Conservation (phyloP, 1,140 invertebrate species). For the Radopholus similis region DNA sequence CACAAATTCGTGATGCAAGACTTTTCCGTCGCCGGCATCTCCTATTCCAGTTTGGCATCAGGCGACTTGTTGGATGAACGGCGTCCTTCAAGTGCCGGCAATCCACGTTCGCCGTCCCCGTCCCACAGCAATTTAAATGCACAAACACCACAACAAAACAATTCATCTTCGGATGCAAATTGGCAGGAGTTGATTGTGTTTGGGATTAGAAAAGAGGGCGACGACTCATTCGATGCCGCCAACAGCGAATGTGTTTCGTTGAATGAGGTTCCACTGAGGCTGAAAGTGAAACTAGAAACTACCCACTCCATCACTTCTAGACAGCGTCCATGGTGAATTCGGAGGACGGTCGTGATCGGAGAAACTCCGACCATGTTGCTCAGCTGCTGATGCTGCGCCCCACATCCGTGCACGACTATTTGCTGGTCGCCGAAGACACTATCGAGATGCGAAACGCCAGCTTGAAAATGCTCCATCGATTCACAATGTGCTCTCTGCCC, state of each 20-base stretch:
- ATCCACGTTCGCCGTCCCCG: too few species aligned
- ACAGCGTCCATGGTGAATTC: conserved; percentile 2
- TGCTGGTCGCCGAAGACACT: conserved; percentile 32
- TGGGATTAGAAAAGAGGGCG: conserved; percentile 18
- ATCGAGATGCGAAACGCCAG: conserved; percentile 41
- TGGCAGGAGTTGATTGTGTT: conserved; percentile 42
- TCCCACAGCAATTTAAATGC: too few species aligned
- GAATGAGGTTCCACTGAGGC: not conserved
- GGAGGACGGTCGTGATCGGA: conserved; percentile 2
- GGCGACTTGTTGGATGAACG: conserved; percentile 7
- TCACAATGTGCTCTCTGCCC: conserved; percentile 25
- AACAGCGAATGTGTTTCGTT: not conserved
- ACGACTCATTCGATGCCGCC: too few species aligned
- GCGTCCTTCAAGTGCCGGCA: not conserved
- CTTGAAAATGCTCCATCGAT: conserved; percentile 23
- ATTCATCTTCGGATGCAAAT: not conserved
- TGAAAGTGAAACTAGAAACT: not conserved
- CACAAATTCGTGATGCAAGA: conserved; percentile 19
- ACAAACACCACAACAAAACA: too few species aligned
- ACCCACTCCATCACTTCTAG: too few species aligned
- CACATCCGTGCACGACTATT: conserved; percentile 23
- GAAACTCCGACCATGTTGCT: not conserved
- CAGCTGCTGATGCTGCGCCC: conserved; percentile 18
- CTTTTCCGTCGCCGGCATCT: conserved; percentile 40
- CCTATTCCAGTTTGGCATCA: conserved; percentile 16